Evolutionary conservation across 2,797 vertebrate genomes (phyloP).

Genomic region (Clarias laeviceps): DNA sequence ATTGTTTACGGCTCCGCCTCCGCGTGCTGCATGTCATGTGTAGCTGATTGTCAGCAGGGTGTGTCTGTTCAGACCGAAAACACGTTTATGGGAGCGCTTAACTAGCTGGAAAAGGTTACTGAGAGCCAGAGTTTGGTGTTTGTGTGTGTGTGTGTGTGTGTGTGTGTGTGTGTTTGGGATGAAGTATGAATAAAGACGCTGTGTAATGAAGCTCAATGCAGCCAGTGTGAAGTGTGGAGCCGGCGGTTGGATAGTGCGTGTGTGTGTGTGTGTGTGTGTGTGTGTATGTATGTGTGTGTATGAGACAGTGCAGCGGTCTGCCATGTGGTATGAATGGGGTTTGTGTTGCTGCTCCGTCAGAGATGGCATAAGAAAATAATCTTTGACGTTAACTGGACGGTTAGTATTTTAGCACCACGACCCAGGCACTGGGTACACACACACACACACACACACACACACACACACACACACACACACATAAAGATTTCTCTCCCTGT

Average conservation of each 20-base stretch:
- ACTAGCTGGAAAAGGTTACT: constrained; percentile 17
- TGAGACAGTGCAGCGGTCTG: neutral
- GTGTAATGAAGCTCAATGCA: constrained; percentile 49
- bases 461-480: neutral
- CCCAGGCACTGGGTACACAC: constrained; percentile 20
- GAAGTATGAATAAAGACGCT: constrained; percentile 33
- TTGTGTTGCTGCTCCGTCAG: constrained; percentile 52
- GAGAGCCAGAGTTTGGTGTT: constrained; percentile 6
- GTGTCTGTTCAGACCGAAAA: neutral
- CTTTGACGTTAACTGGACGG: neutral
- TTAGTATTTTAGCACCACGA: neutral
- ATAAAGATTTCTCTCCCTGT: neutral
- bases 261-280: constrained; percentile 30
- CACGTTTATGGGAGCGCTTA: neutral
- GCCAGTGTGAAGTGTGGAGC: constrained; percentile 43
- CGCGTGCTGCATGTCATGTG: neutral
- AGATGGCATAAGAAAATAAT: constrained; percentile 51
- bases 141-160: constrained; percentile 19
- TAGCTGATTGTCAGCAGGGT: neutral
- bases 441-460: neutral
- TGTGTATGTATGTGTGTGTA: constrained; percentile 27
- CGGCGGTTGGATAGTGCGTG: constrained; percentile 14
- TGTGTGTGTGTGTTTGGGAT: neutral
- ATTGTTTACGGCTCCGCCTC: neutral
- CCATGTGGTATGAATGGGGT: constrained; percentile 50